These are phyloP conservation scores for Dione juno DNA, from an alignment of 2,888 invertebrate genomes.

Conservation along the genomic window DNA sequence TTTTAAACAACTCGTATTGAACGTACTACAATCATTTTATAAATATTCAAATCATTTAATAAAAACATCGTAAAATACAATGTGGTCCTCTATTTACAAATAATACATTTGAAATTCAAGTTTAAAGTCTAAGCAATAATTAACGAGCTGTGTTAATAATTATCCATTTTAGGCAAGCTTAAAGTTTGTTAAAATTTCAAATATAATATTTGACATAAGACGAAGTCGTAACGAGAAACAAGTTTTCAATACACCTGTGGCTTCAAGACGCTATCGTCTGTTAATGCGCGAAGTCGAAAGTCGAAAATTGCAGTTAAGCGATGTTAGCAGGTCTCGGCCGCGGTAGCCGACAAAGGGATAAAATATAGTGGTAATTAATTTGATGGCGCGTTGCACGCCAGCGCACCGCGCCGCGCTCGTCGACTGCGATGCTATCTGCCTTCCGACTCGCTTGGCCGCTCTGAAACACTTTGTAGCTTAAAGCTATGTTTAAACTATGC, in stretches of 20 bases:
- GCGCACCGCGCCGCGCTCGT: conserved; percentile 47
- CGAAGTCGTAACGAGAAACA: conserved; percentile 5
- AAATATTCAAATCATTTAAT: conserved; percentile 16
- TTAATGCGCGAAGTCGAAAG: conserved; percentile 24
- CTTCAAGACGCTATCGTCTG: neutral
- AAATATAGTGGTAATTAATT: conserved; percentile 68
- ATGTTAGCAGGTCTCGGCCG: conserved; percentile 48
- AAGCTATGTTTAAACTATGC: conserved; percentile 27
- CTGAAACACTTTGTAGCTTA: conserved; percentile 26
- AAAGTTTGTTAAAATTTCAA: conserved; percentile 3
- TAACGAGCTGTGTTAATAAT: neutral
- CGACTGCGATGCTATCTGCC: conserved; percentile 51
- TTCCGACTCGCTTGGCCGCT: conserved; percentile 42
- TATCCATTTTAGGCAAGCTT: neutral
- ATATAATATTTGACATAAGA: neutral
- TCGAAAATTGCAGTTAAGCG: conserved; percentile 37
- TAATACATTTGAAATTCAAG: neutral
- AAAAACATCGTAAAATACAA: neutral
- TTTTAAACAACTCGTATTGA: conserved; percentile 9
- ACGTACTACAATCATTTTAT: neutral
- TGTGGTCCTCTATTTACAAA: neutral
- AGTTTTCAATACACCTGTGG: conserved; percentile 10
- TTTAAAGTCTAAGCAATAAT: neutral
- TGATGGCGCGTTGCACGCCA: conserved; percentile 56
- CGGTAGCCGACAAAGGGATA: conserved; percentile 64